Percentiles rank a stretch among this genome's conserved stretches.
phyloP scores from a whole-genome alignment of 1,140 invertebrate genomes.

The Pectinophora gossypiella region DNA sequence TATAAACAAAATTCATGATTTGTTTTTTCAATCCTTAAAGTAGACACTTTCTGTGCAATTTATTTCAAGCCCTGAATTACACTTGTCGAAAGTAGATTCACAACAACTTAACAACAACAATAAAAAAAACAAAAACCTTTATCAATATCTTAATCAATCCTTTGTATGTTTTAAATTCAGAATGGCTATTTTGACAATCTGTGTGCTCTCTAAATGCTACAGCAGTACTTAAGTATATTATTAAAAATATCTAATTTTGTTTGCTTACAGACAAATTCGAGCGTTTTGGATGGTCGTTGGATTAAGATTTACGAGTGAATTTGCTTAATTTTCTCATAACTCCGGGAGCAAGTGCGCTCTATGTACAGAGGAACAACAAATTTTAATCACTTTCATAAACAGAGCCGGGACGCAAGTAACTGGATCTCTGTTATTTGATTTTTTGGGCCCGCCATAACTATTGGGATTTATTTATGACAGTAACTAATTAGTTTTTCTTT shows the following conservation, averaged over 20 bases:
- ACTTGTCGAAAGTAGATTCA: too few species aligned
- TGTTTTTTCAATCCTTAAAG: too few species aligned
- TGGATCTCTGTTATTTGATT: background rate
- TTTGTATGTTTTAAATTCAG: too few species aligned
- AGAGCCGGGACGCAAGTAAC: background rate
- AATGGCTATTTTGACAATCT: too few species aligned
- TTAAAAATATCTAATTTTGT: background rate
- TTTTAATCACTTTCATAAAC: slow-evolving; percentile 13
- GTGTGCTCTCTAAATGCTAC: too few species aligned
- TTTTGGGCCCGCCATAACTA: background rate
- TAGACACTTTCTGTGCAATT: too few species aligned
- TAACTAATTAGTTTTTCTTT: background rate
- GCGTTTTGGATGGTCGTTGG: background rate
- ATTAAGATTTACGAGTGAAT: slow-evolving; percentile 15
- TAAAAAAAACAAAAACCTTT: too few species aligned
- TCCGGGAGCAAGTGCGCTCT: slow-evolving; percentile 14
- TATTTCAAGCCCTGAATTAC: too few species aligned
- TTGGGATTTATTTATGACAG: background rate
- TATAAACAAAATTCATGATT: too few species aligned
- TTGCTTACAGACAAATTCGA: background rate
- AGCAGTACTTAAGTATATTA: too few species aligned
- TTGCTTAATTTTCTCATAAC: slow-evolving; percentile 15
- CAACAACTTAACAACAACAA: too few species aligned
- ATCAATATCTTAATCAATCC: too few species aligned
- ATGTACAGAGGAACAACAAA: slow-evolving; percentile 14